These are phyloP conservation scores for Sceloporus tristichus DNA, from an alignment of 2,113 vertebrate species.

Conservation along the genomic window DNA sequence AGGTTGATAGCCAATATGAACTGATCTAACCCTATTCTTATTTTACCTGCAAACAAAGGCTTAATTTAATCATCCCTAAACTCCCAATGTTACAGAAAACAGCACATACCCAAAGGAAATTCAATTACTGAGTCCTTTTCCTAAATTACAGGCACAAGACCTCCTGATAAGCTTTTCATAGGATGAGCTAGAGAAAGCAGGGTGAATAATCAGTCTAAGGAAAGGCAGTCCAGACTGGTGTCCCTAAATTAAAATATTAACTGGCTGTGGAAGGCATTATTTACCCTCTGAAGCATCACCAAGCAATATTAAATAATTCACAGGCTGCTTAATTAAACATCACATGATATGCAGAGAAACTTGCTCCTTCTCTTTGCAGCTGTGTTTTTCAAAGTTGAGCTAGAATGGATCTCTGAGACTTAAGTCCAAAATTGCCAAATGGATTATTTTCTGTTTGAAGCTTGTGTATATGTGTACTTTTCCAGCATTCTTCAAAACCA, in stretches of 20 bases:
- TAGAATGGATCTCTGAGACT: constrained; percentile 3
- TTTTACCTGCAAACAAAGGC: neutral
- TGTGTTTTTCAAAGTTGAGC: neutral
- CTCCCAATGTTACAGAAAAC: neutral
- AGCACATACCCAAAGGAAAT: neutral
- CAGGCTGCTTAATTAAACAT: constrained; percentile 24
- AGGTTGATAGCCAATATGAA: neutral
- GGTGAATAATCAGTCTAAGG: constrained; percentile 32
- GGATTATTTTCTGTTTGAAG: constrained; percentile 45
- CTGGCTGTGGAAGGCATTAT: constrained; percentile 36
- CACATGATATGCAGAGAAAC: neutral
- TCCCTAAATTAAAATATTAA: constrained; percentile 53
- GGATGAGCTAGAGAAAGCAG: neutral
- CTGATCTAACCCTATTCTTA: neutral
- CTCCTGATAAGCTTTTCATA: neutral
- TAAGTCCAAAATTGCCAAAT: constrained; percentile 18
- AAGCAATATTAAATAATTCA: constrained; percentile 40
- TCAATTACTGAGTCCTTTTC: neutral
- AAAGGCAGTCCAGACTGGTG: constrained; percentile 24
- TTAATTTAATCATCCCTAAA: neutral
- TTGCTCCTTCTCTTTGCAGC: constrained; percentile 27
- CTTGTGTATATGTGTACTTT: constrained; percentile 13
- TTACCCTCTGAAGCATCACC: constrained; percentile 20
- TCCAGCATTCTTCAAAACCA: neutral
- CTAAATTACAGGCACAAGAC: neutral